Evolutionary conservation across 2,797 vertebrate genomes (phyloP).

Genomic region (Lepidocolaptes lacrymiger): DNA sequence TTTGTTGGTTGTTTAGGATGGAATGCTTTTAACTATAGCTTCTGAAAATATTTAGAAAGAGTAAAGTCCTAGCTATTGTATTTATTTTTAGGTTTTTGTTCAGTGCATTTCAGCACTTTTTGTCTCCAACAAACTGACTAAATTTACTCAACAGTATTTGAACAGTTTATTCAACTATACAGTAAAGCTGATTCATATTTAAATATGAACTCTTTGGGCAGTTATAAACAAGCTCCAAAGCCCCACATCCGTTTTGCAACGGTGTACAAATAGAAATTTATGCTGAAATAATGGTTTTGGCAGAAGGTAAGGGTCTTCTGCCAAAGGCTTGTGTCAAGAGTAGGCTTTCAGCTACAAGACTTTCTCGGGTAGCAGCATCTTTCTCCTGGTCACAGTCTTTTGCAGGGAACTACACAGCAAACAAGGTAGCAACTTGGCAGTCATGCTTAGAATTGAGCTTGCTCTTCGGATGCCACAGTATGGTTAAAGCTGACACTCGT

Average conservation of each 20-base stretch:
- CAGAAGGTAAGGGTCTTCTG: neutral
- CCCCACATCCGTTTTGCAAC: neutral
- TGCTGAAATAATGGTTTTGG: neutral
- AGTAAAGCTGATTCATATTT: neutral
- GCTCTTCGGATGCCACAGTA: fast-evolving
- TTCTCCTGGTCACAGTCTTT: neutral
- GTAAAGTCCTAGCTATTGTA: neutral
- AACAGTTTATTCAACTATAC: neutral
- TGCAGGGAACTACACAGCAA: neutral
- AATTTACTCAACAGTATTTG: neutral
- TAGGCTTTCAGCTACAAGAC: neutral
- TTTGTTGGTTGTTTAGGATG: neutral
- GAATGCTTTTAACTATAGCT: neutral
- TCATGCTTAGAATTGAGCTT: neutral
- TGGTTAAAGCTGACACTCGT: neutral
- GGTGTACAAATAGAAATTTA: neutral
- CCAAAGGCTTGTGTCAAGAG: neutral
- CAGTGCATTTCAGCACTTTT: neutral
- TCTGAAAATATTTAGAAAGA: neutral
- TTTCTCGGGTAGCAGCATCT: neutral
- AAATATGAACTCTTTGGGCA: neutral
- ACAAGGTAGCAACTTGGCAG: neutral
- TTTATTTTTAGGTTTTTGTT: neutral
- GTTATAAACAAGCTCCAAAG: neutral
- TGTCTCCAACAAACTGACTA: neutral